These are phyloP conservation scores for Hylaeus anthracinus DNA, from an alignment of 1,140 invertebrate species.

Conservation along the genomic window DNA sequence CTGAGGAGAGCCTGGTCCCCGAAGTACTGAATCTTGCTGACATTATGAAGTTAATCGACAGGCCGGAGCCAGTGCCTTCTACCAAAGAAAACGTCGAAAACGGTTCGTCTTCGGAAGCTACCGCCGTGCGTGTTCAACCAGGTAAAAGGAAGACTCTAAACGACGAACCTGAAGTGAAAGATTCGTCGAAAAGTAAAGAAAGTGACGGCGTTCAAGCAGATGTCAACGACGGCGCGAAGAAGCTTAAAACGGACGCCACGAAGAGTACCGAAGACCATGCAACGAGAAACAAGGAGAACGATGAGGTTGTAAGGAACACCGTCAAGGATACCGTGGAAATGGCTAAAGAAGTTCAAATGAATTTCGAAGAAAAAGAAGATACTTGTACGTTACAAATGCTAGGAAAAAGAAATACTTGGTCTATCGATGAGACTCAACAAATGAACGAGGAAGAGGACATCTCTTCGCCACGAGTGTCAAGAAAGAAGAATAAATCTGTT, in stretches of 20 bases:
- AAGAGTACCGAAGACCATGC: neutral
- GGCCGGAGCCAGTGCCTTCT: conserved; percentile 44
- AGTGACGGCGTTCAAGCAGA: neutral
- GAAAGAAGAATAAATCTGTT: too few species aligned
- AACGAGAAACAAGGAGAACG: neutral
- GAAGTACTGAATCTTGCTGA: conserved; percentile 63
- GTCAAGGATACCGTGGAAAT: neutral
- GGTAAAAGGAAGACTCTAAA: conserved; percentile 58
- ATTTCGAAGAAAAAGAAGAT: too few species aligned
- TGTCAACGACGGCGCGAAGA: neutral
- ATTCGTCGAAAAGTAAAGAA: neutral
- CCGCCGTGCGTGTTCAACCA: conserved; percentile 16
- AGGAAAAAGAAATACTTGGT: too few species aligned
- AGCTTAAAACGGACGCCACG: neutral
- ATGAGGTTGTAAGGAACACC: too few species aligned
- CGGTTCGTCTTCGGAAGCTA: neutral
- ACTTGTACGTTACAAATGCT: too few species aligned
- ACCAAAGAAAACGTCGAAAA: conserved; percentile 8
- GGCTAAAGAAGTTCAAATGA: too few species aligned
- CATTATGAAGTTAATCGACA: conserved; percentile 65
- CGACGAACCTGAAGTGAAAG: neutral
- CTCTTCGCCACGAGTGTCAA: neutral
- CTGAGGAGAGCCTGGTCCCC: conserved; percentile 33
- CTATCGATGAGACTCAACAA: neutral
- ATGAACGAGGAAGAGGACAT: neutral